These are phyloP conservation scores for Rallus crepitans DNA, from an alignment of 2,797 vertebrate genomes.

Conservation along the genomic window DNA sequence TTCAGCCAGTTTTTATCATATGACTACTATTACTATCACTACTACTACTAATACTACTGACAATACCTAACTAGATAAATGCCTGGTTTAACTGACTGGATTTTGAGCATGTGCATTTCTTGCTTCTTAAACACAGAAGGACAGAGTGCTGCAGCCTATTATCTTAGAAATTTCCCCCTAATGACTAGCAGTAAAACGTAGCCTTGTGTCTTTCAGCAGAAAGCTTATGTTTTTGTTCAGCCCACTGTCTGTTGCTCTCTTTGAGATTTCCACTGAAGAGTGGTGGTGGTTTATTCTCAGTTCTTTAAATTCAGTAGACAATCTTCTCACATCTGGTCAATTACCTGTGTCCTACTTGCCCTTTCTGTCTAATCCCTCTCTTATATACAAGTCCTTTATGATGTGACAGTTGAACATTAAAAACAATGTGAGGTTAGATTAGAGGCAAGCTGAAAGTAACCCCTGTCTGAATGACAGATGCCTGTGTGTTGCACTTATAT, in stretches of 20 bases:
- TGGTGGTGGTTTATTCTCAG: neutral
- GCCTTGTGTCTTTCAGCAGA: neutral
- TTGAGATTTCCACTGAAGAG: neutral
- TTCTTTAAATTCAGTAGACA: slow-evolving; percentile 57
- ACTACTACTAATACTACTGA: neutral
- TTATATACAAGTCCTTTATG: slow-evolving; percentile 46
- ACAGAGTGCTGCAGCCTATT: neutral
- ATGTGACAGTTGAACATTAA: slow-evolving; percentile 66
- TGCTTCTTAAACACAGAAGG: neutral
- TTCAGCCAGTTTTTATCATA: neutral
- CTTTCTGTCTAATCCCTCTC: slow-evolving; percentile 59
- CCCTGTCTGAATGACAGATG: slow-evolving; percentile 66
- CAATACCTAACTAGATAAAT: neutral
- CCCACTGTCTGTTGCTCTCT: neutral
- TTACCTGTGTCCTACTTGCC: slow-evolving; percentile 63
- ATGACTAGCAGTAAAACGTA: neutral
- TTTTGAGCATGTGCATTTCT: neutral
- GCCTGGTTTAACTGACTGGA: neutral
- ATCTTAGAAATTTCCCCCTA: neutral
- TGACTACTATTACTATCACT: neutral
- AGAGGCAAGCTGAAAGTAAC: slow-evolving; percentile 56
- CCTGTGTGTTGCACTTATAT: neutral
- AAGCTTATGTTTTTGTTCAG: neutral
- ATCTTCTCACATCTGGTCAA: slow-evolving; percentile 43
- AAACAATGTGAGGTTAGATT: slow-evolving; percentile 63